Evolutionary conservation across 2,888 invertebrate species (phyloP), one percentile per base, ranked within the genome.

Genomic region (Leptarthrus brevirostris): DNA sequence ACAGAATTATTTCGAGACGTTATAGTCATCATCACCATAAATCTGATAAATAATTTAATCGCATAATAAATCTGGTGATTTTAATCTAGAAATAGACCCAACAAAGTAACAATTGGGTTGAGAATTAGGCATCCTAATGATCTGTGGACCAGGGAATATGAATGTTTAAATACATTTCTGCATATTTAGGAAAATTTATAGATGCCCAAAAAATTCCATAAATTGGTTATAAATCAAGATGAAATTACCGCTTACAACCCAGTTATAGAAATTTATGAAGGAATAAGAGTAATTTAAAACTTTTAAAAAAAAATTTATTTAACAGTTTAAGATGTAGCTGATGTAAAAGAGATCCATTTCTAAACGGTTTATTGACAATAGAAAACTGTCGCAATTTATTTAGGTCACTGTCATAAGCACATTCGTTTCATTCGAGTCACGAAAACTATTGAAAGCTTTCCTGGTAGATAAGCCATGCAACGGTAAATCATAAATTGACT

Each of bases 171-270:
- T n/a, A n/a, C n/a, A n/a, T n/a, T n/a, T n/a, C n/a, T n/a, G n/a
- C n/a, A n/a, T n/a, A n/a, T n/a, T n/a, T n/a, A n/a, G n/a, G n/a
- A n/a, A n/a, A n/a, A n/a, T n/a, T n/a, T n/a, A n/a, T n/a, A n/a
- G n/a, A n/a, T n/a, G n/a, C n/a, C n/a, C n/a, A 56, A 56, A 30
- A 56, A 26, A 26, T 30, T 56, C 56, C 56, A 56, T 56, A 30
- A 56, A 56, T 56, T 56, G 56, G 34, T 30, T n/a, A 56, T 56
- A 56, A 56, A 56, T 56, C 56, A 56, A 56, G 56, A 56, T 56
- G 30, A 56, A 56, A 56, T 56, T 56, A 56, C 56, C 56, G 30
- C 56, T 56, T 26, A 30, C 56, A 56, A 30, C 30, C 30, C 56
- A 56, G 56, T 56, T 56, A 56, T 26, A 56, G 26, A 26, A 56